Base-by-base conservation (phyloP, 2,888 invertebrate genomes). In the Euphydryas editha region DNA sequence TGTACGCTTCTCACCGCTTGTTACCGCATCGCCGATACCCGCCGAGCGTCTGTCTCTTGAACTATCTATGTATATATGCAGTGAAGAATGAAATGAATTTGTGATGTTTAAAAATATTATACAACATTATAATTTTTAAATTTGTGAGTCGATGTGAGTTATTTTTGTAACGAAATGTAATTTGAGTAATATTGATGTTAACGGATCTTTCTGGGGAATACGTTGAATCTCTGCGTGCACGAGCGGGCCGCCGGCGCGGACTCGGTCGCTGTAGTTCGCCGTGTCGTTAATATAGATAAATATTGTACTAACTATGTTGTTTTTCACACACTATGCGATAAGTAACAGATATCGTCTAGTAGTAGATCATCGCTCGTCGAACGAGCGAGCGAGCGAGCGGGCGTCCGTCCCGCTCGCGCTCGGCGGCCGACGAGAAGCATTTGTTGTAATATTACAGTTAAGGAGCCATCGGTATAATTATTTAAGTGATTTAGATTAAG, bases 401-500 rank as follows among this genome's bases (percentile, higher is more conserved):
- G 36, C 44, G 44, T 17, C 24, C 51, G 24, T n/a, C 49, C 69
- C 85, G 84, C 83, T 82, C 84, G 80, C 77, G 87, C 86, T 85
- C 88, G 90, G 88, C 87, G 89, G 86, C 88, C 87, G 88, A 87
- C 91, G 90, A 88, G 88, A 86, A 84, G 90, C 92, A 90, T 92
- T 92, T 91, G 91, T 92, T 92, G 89, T 92, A 90, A 89, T 85
- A 88, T 88, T 89, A 90, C 90, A 86, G 81, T 84, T 91, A 92
- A 91, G 90, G 86, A 84, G 90, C 92, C 90, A 92, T 88, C 90
- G 90, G 91, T 88, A 89, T 15, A 90, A 88, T 88, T 88, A 80
- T 92, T 92, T 92, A 91, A 92, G 91, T 86, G 83, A 85, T 72
- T 85, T 90, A 91, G 90, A 87, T 90, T 92, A 92, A 92, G 92